phyloP scores from a whole-genome alignment of 2,888 invertebrate species.

The Sepioteuthis lessoniana region DNA sequence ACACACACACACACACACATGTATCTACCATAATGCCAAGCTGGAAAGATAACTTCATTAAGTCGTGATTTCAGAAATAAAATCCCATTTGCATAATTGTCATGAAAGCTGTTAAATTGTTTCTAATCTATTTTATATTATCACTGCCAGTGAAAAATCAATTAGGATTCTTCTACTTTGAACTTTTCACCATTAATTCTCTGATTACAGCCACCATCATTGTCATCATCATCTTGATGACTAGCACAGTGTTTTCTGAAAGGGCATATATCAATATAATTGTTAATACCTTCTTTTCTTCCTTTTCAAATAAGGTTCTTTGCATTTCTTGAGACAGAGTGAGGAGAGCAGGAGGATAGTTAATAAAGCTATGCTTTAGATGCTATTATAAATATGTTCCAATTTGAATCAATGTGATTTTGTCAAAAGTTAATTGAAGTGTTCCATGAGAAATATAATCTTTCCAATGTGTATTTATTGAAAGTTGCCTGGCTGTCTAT shows the following conservation, averaged over 20 bases:
- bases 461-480: slow-evolving; percentile 33
- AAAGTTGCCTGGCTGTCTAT: neutral
- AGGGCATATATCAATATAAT: neutral
- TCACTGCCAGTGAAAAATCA: slow-evolving; percentile 33
- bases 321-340: neutral
- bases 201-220: neutral
- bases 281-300: neutral
- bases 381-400: slow-evolving; percentile 33
- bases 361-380: neutral
- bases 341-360: neutral
- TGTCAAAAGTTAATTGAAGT: slow-evolving; percentile 33
- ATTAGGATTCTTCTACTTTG: slow-evolving; percentile 33
- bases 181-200: slow-evolving; percentile 33
- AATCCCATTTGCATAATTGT: slow-evolving; percentile 33
- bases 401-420: slow-evolving; percentile 33
- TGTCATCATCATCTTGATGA: slow-evolving; percentile 13
- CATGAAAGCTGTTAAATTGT: slow-evolving; percentile 33
- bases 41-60: slow-evolving; percentile 33
- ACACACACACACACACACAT: neutral
- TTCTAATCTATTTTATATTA: slow-evolving; percentile 33
- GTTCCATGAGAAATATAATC: slow-evolving; percentile 20
- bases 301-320: slow-evolving; percentile 20
- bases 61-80: slow-evolving; percentile 25
- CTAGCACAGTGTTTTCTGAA: neutral
- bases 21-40: slow-evolving; percentile 3